These are phyloP conservation scores for Drosophila histrio DNA, from an alignment of 2,888 invertebrate genomes.

Conservation along the genomic window DNA sequence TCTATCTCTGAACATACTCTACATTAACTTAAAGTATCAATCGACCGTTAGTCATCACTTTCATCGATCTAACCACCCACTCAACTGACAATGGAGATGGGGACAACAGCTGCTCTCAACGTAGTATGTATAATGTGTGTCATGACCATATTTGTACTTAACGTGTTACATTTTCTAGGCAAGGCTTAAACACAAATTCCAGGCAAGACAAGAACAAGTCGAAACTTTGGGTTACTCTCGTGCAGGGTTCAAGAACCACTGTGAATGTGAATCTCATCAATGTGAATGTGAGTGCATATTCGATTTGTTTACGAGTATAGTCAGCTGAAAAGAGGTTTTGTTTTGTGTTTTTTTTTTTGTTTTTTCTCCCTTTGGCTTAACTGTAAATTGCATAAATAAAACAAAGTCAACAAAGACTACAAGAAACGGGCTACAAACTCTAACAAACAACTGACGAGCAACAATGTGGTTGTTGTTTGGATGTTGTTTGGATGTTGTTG, in stretches of 20 bases:
- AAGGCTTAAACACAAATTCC: slow-evolving; percentile 15
- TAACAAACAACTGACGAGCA: slow-evolving; percentile 50
- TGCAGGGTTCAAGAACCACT: slow-evolving; percentile 24
- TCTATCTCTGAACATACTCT: too few relatives aligned
- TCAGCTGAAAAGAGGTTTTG: slow-evolving; percentile 5
- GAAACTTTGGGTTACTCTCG: slow-evolving; percentile 2
- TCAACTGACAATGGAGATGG: neutral
- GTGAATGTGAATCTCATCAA: slow-evolving; percentile 4
- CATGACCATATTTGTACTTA: slow-evolving; percentile 64
- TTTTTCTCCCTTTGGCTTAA: slow-evolving; percentile 54
- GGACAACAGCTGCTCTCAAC: slow-evolving; percentile 1
- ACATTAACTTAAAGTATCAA: neutral
- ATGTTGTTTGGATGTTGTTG: too few relatives aligned
- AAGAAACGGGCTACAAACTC: slow-evolving; percentile 30
- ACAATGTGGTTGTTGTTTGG: slow-evolving; percentile 59
- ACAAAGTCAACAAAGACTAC: slow-evolving; percentile 51
- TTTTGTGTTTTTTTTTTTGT: slow-evolving; percentile 17
- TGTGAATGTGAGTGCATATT: slow-evolving; percentile 52
- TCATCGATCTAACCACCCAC: slow-evolving; percentile 28
- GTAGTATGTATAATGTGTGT: slow-evolving; percentile 53
- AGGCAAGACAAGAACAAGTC: slow-evolving; percentile 19
- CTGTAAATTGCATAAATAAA: slow-evolving; percentile 80
- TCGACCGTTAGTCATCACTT: slow-evolving; percentile 21
- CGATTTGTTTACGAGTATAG: slow-evolving; percentile 32
- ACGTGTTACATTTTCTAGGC: slow-evolving; percentile 55